phyloP scores from a whole-genome alignment of 2,888 invertebrate genomes.

The Phengaris arion region DNA sequence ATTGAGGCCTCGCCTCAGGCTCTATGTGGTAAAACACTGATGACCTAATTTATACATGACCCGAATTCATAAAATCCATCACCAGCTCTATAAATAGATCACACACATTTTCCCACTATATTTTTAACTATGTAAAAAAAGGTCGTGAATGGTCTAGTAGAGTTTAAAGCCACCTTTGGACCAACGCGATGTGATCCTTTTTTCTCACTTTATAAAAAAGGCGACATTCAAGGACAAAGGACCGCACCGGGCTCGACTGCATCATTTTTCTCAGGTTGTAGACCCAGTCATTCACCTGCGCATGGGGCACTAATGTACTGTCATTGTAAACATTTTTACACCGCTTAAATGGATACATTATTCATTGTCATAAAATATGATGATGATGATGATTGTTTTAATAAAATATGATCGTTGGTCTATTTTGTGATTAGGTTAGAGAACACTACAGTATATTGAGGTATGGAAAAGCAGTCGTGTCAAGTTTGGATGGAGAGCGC shows the following conservation, averaged over 20 bases:
- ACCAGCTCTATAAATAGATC: neutral
- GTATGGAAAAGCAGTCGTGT: too few relatives aligned
- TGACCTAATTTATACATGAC: neutral
- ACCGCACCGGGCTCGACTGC: constrained; percentile 45
- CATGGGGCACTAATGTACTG: constrained; percentile 36
- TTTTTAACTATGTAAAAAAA: constrained; percentile 5
- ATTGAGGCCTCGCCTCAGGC: neutral
- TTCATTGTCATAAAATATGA: constrained; percentile 22
- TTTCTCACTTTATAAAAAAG: constrained; percentile 36
- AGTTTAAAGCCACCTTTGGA: constrained; percentile 19
- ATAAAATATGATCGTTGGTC: neutral
- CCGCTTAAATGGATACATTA: constrained; percentile 16
- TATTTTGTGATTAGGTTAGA: constrained; percentile 1
- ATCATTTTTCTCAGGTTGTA: constrained; percentile 53
- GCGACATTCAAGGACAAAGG: constrained; percentile 46
- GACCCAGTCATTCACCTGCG: constrained; percentile 55
- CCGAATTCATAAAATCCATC: neutral
- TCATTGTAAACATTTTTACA: constrained; percentile 23
- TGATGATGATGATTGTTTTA: neutral
- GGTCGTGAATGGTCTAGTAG: neutral
- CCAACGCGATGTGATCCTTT: constrained; percentile 6
- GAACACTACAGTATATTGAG: neutral
- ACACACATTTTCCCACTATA: constrained; percentile 5
- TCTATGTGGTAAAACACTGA: neutral
- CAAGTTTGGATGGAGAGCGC: neutral